phyloP scores from a whole-genome alignment of 2,113 vertebrate species.

The Brevimyrus niger region DNA sequence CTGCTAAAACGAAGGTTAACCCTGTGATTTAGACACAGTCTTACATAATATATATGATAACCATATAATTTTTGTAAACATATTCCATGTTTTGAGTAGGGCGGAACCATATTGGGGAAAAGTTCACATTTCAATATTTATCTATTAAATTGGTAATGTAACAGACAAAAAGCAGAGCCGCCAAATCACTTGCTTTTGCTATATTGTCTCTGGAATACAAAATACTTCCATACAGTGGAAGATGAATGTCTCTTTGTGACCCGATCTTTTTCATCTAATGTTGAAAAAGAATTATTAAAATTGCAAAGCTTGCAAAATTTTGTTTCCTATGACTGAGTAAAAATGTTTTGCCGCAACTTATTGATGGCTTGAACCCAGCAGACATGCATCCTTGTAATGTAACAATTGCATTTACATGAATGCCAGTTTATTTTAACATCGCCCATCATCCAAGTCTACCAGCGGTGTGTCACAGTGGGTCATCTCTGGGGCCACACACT shows the following conservation, averaged over 20 bases:
- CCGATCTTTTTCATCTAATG: neutral
- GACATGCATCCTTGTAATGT: neutral
- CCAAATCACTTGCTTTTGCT: neutral
- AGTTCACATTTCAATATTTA: neutral
- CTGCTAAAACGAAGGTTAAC: neutral
- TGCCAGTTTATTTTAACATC: neutral
- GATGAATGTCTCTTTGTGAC: neutral
- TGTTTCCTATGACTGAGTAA: neutral
- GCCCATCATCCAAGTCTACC: neutral
- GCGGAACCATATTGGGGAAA: neutral
- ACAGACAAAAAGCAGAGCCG: neutral
- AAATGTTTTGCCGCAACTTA: neutral
- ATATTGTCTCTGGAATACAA: neutral
- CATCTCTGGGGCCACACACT: neutral
- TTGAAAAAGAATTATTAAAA: neutral
- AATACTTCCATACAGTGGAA: neutral
- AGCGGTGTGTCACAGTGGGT: neutral
- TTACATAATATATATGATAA: neutral
- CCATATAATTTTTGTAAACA: neutral
- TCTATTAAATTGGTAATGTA: neutral
- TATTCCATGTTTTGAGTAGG: neutral
- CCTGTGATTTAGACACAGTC: neutral
- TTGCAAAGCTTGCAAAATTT: neutral
- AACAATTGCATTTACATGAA: neutral
- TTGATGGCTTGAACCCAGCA: neutral